Conservation (phyloP, 2,797 vertebrate genomes). For the Todus mexicanus region DNA sequence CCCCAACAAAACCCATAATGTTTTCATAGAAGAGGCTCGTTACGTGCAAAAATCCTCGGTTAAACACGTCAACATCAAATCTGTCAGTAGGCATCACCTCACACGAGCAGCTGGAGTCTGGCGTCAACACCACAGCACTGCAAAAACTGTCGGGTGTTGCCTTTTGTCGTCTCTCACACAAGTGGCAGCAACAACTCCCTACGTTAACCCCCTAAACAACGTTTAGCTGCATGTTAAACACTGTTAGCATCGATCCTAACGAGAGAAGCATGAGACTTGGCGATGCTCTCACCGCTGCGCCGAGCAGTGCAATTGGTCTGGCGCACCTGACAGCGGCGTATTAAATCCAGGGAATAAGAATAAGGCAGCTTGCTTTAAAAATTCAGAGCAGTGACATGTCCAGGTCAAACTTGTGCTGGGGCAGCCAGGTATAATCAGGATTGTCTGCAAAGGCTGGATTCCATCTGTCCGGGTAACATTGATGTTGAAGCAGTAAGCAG, state of each 20-base stretch:
- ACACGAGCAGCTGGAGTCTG: too few relatives aligned
- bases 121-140: too few relatives aligned
- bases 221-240: neutral
- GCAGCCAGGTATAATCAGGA: neutral
- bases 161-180: too few relatives aligned
- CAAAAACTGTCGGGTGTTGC: too few relatives aligned
- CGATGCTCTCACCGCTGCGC: neutral
- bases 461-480: neutral
- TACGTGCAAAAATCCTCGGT: too few relatives aligned
- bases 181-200: neutral
- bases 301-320: neutral
- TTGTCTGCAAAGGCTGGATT: neutral
- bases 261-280: too few relatives aligned
- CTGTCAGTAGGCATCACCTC: too few relatives aligned
- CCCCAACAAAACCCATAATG: too few relatives aligned
- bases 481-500: neutral
- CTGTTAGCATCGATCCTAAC: neutral
- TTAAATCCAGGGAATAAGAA: neutral
- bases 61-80: too few relatives aligned
- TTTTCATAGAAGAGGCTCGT: too few relatives aligned
- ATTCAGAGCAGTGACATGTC: too few relatives aligned
- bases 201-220: rapidly evolving
- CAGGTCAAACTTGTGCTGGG: neutral
- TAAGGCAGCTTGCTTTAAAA: neutral
- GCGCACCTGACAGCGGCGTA: neutral